These are phyloP conservation scores for Sapayoa aenigma DNA, from an alignment of 2,113 vertebrate genomes.

Conservation along the genomic window DNA sequence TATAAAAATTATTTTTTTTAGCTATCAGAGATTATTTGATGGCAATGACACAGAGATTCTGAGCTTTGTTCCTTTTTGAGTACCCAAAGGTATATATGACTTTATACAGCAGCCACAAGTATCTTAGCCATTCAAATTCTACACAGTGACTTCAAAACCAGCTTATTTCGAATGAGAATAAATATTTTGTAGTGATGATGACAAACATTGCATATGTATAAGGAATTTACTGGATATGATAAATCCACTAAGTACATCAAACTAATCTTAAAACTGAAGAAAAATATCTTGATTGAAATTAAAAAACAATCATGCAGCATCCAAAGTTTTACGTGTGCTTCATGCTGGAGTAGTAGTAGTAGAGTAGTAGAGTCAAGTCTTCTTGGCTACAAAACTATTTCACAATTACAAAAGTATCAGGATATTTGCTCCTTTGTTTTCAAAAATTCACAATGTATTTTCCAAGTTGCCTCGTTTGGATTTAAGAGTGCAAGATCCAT, in stretches of 20 bases:
- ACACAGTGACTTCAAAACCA: no score
- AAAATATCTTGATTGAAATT: neutral
- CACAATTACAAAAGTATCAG: neutral
- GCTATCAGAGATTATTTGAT: neutral
- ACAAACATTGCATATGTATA: neutral
- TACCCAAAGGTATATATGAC: neutral
- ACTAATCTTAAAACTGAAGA: neutral
- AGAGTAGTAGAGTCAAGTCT: no score
- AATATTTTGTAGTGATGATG: neutral
- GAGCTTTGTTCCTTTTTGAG: neutral
- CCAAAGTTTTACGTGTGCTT: neutral
- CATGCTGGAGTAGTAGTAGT: neutral
- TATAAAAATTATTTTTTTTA: neutral
- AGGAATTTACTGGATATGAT: no score
- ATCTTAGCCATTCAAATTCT: neutral
- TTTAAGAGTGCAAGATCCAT: neutral
- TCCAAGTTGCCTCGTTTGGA: neutral
- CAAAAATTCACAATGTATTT: neutral
- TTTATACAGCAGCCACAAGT: neutral
- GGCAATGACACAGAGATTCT: neutral
- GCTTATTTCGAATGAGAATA: neutral
- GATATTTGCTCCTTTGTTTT: neutral
- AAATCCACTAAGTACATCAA: neutral
- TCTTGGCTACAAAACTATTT: neutral
- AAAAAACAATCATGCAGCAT: no score